Percentiles rank a stretch among this genome's conserved stretches.
phyloP scores from a whole-genome alignment of 1,140 invertebrate species.

The Atta colombica region DNA sequence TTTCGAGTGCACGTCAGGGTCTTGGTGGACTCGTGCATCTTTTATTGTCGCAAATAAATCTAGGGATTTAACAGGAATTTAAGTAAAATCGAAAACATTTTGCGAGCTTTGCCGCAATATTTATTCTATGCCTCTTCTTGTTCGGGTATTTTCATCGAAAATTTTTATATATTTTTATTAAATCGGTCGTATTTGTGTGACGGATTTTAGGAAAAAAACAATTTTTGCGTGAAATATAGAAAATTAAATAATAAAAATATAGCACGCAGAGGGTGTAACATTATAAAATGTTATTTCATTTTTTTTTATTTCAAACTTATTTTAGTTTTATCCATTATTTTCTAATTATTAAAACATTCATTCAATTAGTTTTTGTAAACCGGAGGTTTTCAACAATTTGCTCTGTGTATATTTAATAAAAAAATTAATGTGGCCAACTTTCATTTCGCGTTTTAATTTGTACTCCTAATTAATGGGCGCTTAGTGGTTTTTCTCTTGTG shows the following conservation, averaged over 20 bases:
- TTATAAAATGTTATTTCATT: background rate
- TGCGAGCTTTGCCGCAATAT: slow-evolving; percentile 7
- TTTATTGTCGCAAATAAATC: slow-evolving; percentile 42
- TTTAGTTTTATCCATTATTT: slow-evolving; percentile 18
- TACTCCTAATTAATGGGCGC: slow-evolving; percentile 56
- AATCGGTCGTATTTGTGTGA: background rate
- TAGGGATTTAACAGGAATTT: slow-evolving; percentile 23
- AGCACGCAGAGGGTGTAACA: background rate
- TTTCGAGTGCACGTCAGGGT: slow-evolving; percentile 14
- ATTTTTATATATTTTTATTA: background rate
- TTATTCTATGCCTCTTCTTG: background rate
- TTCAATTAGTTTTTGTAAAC: background rate
- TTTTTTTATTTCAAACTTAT: background rate
- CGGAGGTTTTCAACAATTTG: slow-evolving; percentile 13
- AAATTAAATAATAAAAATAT: background rate
- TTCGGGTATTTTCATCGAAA: background rate
- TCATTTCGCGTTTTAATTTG: slow-evolving; percentile 48
- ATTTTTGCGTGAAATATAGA: background rate
- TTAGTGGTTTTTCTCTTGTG: slow-evolving; percentile 26
- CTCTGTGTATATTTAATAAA: slow-evolving; percentile 35
- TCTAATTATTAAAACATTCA: slow-evolving; percentile 23
- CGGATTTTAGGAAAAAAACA: background rate
- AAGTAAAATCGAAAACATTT: slow-evolving; percentile 49
- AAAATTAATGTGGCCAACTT: slow-evolving; percentile 42
- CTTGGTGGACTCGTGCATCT: slow-evolving; percentile 31